Evolutionary conservation across 2,888 invertebrate species (phyloP).

Genomic region (Pachymerium ferrugineum): DNA sequence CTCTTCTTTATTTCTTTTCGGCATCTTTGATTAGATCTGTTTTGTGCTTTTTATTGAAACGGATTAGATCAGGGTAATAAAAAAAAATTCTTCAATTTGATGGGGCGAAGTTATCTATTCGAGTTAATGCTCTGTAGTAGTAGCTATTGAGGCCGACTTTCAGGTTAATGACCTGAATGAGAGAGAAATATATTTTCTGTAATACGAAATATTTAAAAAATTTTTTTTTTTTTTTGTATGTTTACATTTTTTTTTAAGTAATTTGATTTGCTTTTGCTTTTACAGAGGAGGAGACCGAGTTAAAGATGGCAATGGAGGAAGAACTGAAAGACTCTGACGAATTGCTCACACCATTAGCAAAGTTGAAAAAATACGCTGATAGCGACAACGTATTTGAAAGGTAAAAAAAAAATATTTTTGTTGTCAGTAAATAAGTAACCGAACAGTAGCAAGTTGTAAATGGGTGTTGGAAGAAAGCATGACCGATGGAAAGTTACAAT

Average conservation of each 20-base stretch:
- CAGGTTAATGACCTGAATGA: constrained; percentile 18
- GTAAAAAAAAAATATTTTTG: constrained; percentile 40
- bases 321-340: constrained; percentile 42
- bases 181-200: too few species aligned
- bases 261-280: not conserved
- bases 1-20: not conserved
- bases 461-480: too few species aligned
- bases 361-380: constrained; percentile 47
- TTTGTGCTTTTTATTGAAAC: too few species aligned
- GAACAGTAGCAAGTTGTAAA: too few species aligned
- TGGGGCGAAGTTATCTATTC: not conserved
- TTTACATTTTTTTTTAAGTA: not conserved
- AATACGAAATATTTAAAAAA: not conserved
- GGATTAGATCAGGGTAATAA: not conserved
- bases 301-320: constrained; percentile 29
- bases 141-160: constrained; percentile 3
- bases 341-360: constrained; percentile 45
- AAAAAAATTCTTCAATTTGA: not conserved
- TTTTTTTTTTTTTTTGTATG: not conserved
- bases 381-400: constrained; percentile 49
- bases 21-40: too few species aligned
- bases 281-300: not conserved
- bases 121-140: constrained; percentile 9
- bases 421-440: too few species aligned
- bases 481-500: too few species aligned